Conservation (phyloP, 92 coral and sea anemone genomes). For the Palythoa caribaeorum region DNA sequence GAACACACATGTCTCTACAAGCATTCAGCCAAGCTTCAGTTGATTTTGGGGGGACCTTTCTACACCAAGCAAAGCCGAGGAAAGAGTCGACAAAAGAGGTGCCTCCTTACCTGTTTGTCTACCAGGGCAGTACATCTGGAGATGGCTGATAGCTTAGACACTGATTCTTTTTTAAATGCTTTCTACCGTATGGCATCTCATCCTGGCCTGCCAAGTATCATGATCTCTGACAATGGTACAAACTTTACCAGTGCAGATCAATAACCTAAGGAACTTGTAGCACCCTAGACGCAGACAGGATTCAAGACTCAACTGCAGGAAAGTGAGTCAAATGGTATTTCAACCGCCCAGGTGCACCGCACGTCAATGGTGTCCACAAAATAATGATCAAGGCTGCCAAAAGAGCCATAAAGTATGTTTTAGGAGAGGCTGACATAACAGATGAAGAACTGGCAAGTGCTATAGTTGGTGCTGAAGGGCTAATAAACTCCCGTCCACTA, state of each 20-base stretch:
- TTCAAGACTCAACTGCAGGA: constrained; percentile 34
- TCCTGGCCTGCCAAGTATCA: constrained; percentile 40
- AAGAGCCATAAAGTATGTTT: constrained; percentile 26
- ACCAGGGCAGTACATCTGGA: constrained; percentile 61
- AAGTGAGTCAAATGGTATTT: constrained; percentile 15
- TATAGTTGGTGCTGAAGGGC: constrained; percentile 64
- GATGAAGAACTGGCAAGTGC: constrained; percentile 8
- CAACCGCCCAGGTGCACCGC: constrained; percentile 15
- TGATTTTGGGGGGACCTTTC: constrained; percentile 63
- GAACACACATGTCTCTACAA: constrained; percentile 43
- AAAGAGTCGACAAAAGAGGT: constrained; percentile 50
- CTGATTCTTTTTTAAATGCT: constrained; percentile 53
- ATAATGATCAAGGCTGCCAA: constrained; percentile 26
- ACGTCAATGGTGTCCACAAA: constrained; percentile 29
- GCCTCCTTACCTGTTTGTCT: constrained; percentile 60
- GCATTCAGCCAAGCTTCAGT: constrained; percentile 49
- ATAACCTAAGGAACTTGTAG: too few relatives aligned
- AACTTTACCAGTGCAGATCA: constrained; percentile 57
- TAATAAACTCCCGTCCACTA: constrained; percentile 60
- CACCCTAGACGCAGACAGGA: constrained; percentile 45
- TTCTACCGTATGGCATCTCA: constrained; percentile 56
- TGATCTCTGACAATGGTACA: constrained; percentile 59
- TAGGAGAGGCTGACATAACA: constrained; percentile 13
- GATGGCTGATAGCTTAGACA: constrained; percentile 48
- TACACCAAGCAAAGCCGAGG: constrained; percentile 59